Evolutionary conservation across 2,888 invertebrate species (phyloP).

Genomic region (Yponomeuta cagnagella): DNA sequence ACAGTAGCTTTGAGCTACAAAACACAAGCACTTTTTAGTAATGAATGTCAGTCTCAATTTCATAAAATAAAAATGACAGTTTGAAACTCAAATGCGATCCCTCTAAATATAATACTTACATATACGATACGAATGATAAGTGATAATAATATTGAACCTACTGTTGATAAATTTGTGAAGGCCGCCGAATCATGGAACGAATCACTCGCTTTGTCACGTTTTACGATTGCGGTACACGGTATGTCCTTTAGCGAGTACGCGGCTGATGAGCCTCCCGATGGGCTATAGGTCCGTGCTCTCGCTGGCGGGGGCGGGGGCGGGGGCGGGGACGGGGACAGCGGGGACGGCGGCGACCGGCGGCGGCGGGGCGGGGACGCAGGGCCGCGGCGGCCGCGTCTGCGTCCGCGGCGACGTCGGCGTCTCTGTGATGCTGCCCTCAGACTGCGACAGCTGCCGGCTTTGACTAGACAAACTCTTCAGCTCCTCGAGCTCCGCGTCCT

Average conservation of each 20-base stretch:
- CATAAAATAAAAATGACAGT: constrained; percentile 9
- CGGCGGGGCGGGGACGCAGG: constrained; percentile 42
- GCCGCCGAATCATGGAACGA: background rate
- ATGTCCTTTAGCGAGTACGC: background rate
- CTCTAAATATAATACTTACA: background rate
- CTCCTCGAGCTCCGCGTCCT: constrained; percentile 60
- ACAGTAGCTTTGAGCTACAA: constrained; percentile 7
- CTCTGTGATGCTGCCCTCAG: constrained; percentile 78
- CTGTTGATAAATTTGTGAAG: background rate
- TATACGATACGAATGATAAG: background rate
- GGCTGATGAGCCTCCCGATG: background rate
- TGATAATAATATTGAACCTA: constrained; percentile 3
- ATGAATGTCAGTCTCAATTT: constrained; percentile 13
- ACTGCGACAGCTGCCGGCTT: constrained; percentile 70
- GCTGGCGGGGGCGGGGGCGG: constrained; percentile 20
- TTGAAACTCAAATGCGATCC: constrained; percentile 3
- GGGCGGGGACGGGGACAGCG: constrained; percentile 34
- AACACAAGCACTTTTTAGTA: constrained; percentile 14
- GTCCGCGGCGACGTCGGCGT: constrained; percentile 51
- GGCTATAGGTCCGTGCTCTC: constrained; percentile 58
- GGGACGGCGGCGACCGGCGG: constrained; percentile 24
- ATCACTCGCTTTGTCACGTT: constrained; percentile 3
- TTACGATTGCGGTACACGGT: background rate
- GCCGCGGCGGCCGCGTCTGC: constrained; percentile 46
- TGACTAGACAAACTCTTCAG: constrained; percentile 51